A percentile compares a stretch with the other conserved stretches of the same genome.
Conservation (phyloP, 2,113 vertebrate genomes). For the Solea senegalensis region DNA sequence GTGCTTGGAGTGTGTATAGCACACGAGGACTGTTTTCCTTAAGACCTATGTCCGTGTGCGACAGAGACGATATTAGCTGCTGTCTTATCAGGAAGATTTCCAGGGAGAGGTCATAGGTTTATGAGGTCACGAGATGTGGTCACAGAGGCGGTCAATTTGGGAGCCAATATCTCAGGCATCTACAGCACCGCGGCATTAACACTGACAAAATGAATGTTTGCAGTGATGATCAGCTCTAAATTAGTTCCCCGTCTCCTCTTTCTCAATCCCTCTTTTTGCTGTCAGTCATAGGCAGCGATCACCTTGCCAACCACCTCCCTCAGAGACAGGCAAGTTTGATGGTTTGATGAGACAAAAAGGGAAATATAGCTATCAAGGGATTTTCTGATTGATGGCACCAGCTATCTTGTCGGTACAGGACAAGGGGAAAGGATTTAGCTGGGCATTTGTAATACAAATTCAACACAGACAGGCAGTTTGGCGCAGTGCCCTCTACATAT, state of each 20-base stretch:
- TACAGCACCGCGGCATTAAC: neutral
- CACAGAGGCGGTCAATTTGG: neutral
- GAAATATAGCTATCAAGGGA: conserved; percentile 65
- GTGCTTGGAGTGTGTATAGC: neutral
- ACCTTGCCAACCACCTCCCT: conserved; percentile 67
- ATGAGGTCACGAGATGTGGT: too few species aligned
- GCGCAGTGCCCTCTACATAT: neutral
- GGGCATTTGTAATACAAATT: conserved; percentile 46
- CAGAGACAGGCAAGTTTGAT: conserved; percentile 62
- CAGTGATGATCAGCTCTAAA: neutral
- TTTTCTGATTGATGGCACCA: conserved; percentile 58
- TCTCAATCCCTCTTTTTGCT: conserved; percentile 7
- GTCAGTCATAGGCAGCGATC: conserved; percentile 50
- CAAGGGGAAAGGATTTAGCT: neutral
- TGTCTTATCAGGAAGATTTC: conserved; percentile 8
- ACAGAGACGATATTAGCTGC: conserved; percentile 9
- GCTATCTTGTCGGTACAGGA: conserved; percentile 38
- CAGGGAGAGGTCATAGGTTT: neutral
- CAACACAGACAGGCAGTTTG: conserved; percentile 24
- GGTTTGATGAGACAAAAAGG: conserved; percentile 68
- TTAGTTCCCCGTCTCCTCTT: conserved; percentile 8
- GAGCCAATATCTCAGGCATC: conserved; percentile 20
- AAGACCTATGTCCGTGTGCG: neutral
- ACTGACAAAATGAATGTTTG: neutral
- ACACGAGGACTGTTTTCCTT: neutral